Evolutionary conservation across 2,888 invertebrate genomes (phyloP).

Genomic region (Dryococelus australis): DNA sequence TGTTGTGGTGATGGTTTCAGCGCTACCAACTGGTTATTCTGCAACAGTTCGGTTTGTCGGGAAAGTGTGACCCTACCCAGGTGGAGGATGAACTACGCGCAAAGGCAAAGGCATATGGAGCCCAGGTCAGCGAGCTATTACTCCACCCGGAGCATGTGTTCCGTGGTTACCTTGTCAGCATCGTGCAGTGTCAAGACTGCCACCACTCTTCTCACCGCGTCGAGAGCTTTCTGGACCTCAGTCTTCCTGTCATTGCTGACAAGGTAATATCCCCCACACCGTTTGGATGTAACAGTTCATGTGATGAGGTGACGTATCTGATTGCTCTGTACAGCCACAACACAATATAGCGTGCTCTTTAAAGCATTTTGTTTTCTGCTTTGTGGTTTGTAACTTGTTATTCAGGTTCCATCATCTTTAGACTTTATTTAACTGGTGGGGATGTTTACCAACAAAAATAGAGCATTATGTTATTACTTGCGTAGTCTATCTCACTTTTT

Average conservation of each 20-base stretch:
- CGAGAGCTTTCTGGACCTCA: conserved; percentile 94
- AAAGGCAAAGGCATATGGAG: conserved; percentile 83
- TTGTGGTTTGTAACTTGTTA: no score
- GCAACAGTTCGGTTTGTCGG: conserved; percentile 74
- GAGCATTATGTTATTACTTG: no score
- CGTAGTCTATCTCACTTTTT: no score
- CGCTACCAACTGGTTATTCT: conserved; percentile 81
- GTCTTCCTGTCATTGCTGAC: conserved; percentile 83
- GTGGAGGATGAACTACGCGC: conserved; percentile 78
- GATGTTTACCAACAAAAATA: no score
- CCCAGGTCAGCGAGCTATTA: conserved; percentile 79
- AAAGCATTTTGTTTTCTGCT: no score
- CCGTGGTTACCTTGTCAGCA: conserved; percentile 90
- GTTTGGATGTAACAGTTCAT: no score
- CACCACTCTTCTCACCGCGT: conserved; percentile 84
- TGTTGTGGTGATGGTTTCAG: no score
- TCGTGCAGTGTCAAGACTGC: conserved; percentile 89
- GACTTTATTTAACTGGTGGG: no score
- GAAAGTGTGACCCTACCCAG: conserved; percentile 76
- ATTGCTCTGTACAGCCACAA: no score
- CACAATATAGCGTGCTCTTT: no score
- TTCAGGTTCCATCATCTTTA: no score
- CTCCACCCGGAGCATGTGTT: conserved; percentile 90
- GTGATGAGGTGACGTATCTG: no score
- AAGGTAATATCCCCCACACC: conserved; percentile 56